A percentile compares a stretch with the other conserved stretches of the same genome.
These are phyloP conservation scores for Gastrophysa polygoni DNA, from an alignment of 2,888 invertebrate species.

Conservation along the genomic window DNA sequence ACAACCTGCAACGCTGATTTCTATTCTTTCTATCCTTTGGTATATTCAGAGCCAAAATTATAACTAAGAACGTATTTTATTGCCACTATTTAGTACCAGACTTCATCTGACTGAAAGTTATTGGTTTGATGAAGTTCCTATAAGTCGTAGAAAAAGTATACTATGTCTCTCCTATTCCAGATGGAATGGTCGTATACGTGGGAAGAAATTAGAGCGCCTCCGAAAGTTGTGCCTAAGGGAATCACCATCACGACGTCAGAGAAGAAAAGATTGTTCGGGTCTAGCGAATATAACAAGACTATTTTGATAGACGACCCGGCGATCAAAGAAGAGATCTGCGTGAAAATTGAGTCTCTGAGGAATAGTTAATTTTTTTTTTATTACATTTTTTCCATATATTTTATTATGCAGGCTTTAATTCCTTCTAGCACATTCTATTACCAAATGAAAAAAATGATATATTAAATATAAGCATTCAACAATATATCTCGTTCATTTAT, in stretches of 20 bases:
- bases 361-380: slow-evolving; percentile 29
- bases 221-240: slow-evolving; percentile 72
- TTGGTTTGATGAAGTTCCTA: too few species aligned
- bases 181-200: slow-evolving; percentile 80
- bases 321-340: slow-evolving; percentile 48
- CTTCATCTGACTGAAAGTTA: too few species aligned
- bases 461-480: not conserved
- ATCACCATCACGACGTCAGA: slow-evolving; percentile 67
- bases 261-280: slow-evolving; percentile 69
- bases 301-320: slow-evolving; percentile 58
- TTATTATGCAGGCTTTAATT: not conserved
- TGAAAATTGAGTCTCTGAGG: slow-evolving; percentile 53
- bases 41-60: too few species aligned
- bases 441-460: not conserved
- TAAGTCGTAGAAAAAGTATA: too few species aligned
- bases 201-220: slow-evolving; percentile 73
- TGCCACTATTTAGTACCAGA: too few species aligned
- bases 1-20: too few species aligned
- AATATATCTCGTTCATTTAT: too few species aligned
- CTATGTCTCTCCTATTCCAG: too few species aligned
- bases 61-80: too few species aligned
- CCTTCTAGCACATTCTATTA: not conserved
- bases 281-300: slow-evolving; percentile 65
- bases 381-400: not conserved
- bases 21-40: too few species aligned